phyloP scores from a whole-genome alignment of 2,797 vertebrate genomes.

The Xiphorhynchus erythropygius region DNA sequence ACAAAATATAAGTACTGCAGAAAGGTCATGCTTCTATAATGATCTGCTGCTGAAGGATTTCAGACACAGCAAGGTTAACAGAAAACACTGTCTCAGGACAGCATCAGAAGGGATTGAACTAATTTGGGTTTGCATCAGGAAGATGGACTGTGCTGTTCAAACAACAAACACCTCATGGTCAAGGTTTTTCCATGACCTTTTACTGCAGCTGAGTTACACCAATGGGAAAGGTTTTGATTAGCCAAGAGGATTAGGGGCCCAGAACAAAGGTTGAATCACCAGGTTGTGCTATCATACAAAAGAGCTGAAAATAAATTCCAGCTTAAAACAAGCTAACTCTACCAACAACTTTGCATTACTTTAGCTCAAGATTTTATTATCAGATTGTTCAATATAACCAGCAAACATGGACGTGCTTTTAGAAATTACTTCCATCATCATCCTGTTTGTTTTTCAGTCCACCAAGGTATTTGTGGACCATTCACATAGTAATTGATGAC shows the following conservation, averaged over 20 bases:
- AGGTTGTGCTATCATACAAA: not conserved
- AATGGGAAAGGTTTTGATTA: constrained; percentile 7
- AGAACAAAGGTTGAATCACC: not conserved
- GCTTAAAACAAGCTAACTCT: not conserved
- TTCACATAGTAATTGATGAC: not conserved
- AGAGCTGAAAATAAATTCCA: not conserved
- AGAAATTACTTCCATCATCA: not conserved
- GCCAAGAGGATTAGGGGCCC: constrained; percentile 1
- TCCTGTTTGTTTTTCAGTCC: not conserved
- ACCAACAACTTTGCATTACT: not conserved
- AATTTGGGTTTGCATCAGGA: not conserved
- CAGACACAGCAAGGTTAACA: not conserved
- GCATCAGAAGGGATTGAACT: not conserved
- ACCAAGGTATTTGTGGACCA: not conserved
- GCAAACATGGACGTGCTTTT: not conserved
- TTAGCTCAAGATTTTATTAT: not conserved
- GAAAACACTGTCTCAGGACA: not conserved
- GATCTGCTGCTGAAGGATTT: not conserved
- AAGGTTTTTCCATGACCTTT: constrained; percentile 40
- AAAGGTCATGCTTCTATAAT: not conserved
- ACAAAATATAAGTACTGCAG: not conserved
- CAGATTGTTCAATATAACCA: not conserved
- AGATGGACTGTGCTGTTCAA: not conserved
- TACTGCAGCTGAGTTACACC: not conserved
- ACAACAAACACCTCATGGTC: constrained; percentile 1